A percentile compares a stretch with the other conserved stretches of the same genome.
These are phyloP conservation scores for Eutolmus rufibarbis DNA, from an alignment of 2,888 invertebrate species.

Conservation along the genomic window DNA sequence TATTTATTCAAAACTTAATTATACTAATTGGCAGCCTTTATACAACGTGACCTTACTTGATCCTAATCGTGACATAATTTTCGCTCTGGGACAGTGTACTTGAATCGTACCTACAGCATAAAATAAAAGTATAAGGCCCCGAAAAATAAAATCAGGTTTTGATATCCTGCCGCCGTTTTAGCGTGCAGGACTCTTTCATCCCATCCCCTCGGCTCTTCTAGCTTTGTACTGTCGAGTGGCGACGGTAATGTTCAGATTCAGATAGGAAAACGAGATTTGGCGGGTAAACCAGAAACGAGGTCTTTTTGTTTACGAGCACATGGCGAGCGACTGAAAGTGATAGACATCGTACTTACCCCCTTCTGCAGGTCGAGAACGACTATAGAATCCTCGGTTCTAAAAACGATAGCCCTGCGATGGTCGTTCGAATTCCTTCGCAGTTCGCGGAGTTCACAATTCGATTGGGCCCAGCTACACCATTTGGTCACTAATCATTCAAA, in stretches of 20 bases:
- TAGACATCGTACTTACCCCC: conserved; percentile 5
- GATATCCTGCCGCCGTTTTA: not conserved
- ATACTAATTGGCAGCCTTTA: conserved; percentile 24
- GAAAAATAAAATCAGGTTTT: not conserved
- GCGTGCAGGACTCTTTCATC: not conserved
- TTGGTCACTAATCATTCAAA: not conserved
- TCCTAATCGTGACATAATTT: conserved; percentile 3
- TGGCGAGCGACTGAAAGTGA: not conserved
- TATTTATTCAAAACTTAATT: conserved; percentile 19
- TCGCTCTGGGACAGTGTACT: not conserved
- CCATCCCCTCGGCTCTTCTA: not conserved
- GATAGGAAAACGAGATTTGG: not conserved
- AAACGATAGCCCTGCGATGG: not conserved
- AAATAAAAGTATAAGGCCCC: not conserved
- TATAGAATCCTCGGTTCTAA: not conserved
- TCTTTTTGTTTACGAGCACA: not conserved
- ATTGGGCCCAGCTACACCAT: not conserved
- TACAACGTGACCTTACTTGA: conserved; percentile 17
- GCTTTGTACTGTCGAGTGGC: not conserved
- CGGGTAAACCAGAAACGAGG: not conserved
- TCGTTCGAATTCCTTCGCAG: not conserved
- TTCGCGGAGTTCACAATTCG: not conserved
- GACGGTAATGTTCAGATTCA: not conserved
- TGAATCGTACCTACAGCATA: not conserved
- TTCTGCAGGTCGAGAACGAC: not conserved